These are phyloP conservation scores for Crossocerus cetratus DNA, from an alignment of 2,888 invertebrate species.

Conservation along the genomic window DNA sequence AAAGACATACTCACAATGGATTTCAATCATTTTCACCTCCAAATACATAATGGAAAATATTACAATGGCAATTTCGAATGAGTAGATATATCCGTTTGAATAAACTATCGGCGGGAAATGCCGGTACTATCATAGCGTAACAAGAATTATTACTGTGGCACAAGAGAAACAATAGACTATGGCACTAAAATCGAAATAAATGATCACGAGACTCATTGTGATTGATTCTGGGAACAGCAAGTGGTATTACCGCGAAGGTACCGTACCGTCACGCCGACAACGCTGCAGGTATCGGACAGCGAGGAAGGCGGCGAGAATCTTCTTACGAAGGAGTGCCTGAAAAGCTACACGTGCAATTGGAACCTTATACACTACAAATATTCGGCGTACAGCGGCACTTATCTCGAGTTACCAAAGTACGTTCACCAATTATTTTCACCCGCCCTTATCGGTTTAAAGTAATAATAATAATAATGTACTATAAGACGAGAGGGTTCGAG, in stretches of 20 bases:
- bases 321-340: slow-evolving; percentile 84
- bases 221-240: slow-evolving; percentile 79
- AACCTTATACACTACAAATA: slow-evolving; percentile 95
- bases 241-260: slow-evolving; percentile 87
- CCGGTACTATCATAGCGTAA: too few species aligned
- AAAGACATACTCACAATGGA: too few species aligned
- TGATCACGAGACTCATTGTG: slow-evolving; percentile 2
- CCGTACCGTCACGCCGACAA: slow-evolving; percentile 85
- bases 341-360: slow-evolving; percentile 91
- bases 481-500: too few species aligned
- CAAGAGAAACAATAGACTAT: too few species aligned
- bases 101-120: too few species aligned
- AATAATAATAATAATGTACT: neutral
- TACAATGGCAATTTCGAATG: too few species aligned
- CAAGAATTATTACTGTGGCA: too few species aligned
- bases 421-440: slow-evolving; percentile 30
- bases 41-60: too few species aligned
- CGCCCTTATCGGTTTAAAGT: slow-evolving; percentile 9
- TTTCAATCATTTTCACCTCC: too few species aligned
- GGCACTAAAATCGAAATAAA: too few species aligned
- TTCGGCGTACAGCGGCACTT: slow-evolving; percentile 90
- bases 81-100: too few species aligned
- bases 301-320: slow-evolving; percentile 79
- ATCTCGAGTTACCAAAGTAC: slow-evolving; percentile 91
- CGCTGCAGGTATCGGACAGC: slow-evolving; percentile 78